Evolutionary conservation across 2,113 vertebrate species (phyloP).

Genomic region (Amazona guildingii): DNA sequence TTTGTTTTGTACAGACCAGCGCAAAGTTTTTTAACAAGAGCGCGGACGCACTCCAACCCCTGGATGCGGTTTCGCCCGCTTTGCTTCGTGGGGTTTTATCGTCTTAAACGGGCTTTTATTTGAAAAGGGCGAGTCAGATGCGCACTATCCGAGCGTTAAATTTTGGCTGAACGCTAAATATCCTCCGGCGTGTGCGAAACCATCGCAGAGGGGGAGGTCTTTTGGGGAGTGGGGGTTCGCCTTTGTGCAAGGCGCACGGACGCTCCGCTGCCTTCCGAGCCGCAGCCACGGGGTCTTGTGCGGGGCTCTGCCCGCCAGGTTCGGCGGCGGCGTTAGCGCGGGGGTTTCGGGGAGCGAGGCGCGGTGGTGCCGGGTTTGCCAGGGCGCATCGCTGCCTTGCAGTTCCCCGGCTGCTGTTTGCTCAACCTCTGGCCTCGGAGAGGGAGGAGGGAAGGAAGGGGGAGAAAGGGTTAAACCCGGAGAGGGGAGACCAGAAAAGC

Average conservation of each 20-base stretch:
- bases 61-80: neutral
- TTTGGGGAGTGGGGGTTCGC: neutral
- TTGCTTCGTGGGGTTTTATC: slow-evolving; percentile 24
- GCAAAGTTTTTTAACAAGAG: slow-evolving; percentile 44
- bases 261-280: neutral
- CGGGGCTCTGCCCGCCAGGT: neutral
- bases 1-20: slow-evolving; percentile 47
- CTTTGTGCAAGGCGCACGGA: neutral
- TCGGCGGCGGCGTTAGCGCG: neutral
- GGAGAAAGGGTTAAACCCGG: slow-evolving; percentile 67
- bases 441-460: neutral
- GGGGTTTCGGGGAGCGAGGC: neutral
- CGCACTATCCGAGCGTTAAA: slow-evolving; percentile 31
- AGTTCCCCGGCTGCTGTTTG: neutral
- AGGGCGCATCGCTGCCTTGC: neutral
- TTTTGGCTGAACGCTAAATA: slow-evolving; percentile 21
- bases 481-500: slow-evolving; percentile 27
- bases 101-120: slow-evolving; percentile 5
- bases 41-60: neutral
- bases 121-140: neutral
- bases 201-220: neutral
- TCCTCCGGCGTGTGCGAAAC: neutral
- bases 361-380: no score
- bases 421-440: neutral
- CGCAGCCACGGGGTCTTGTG: neutral